Evolutionary conservation across 1,140 invertebrate genomes (phyloP).

Genomic region (Homalodisca vitripennis): DNA sequence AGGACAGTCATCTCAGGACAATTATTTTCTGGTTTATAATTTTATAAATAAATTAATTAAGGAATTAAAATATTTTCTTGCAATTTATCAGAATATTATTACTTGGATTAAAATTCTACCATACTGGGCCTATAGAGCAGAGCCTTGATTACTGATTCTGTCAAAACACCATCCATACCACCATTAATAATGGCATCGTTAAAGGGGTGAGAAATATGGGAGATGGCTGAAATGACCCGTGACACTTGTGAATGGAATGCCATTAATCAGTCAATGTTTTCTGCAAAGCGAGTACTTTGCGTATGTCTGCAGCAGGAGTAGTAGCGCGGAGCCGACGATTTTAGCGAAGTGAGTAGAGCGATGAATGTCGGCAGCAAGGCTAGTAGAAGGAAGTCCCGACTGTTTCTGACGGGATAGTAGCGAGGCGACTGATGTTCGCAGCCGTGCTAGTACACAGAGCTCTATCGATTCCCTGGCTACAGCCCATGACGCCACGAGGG

Average conservation of each 20-base stretch:
- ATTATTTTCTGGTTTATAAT: too few relatives aligned
- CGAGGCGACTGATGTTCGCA: background rate
- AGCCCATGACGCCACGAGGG: constrained; percentile 9
- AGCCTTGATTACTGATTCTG: background rate
- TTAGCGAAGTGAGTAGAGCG: too few relatives aligned
- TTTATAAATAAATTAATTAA: too few relatives aligned
- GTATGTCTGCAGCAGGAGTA: background rate
- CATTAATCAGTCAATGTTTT: background rate
- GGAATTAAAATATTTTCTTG: too few relatives aligned
- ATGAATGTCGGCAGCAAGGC: background rate
- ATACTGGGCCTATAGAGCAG: too few relatives aligned
- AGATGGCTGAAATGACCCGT: background rate
- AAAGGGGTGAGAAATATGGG: too few relatives aligned
- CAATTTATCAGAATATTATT: too few relatives aligned
- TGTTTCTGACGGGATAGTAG: background rate
- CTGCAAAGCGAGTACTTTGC: background rate
- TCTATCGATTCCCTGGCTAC: constrained; percentile 25
- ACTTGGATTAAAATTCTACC: too few relatives aligned
- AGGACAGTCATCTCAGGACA: too few relatives aligned
- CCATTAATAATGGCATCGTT: background rate
- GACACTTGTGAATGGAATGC: background rate
- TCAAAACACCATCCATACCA: background rate
- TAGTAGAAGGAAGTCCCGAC: background rate
- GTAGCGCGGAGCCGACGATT: too few relatives aligned
- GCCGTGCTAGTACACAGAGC: background rate